Evolutionary conservation across 2,797 vertebrate species (phyloP), one percentile per base, ranked within the genome.

Genomic region (Tinamus major): DNA sequence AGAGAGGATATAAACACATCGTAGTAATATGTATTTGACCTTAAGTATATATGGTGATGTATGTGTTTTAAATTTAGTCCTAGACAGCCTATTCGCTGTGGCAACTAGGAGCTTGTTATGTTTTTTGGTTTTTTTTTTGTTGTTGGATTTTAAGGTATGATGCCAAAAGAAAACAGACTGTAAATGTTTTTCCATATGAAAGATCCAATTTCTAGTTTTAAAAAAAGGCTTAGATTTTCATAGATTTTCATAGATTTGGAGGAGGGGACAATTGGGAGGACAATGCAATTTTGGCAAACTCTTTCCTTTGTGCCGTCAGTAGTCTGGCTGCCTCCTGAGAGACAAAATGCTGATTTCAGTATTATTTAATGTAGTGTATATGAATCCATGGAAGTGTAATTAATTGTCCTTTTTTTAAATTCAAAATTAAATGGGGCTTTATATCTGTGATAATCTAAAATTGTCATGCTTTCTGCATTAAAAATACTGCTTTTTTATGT

Each of bases 401-500:
- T 69, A 68, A 87, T 94, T 96, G 85, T 95, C 81, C 79, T 79
- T 78, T 92, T 82, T 88, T 95, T 86, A 44, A 92, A 94, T 93
- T 67, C 68, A 79, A 58, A 96, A 83, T 87, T 39, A 91, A 95
- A 89, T 83, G 94, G 67, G 86, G 51, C 48, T 93, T 88, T 75
- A 29, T 88, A 85, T 79, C 68, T 95, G 55, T 96, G 86, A 55
- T 94, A 70, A 95, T 91, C 74, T 94, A 39, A 95, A 93, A 68
- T 90, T 93, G 92, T 96, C 64, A 39, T 95, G 89, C 93, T 96
- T 95, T 97, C 90, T 96, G 83, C 95, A 89, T 97, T 94, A 95
- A 96, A 95, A 97, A 31, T 97, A 93, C 89, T 92, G 87, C 91
- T 89, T 94, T 96, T 95, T 96, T 96, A 35, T 98, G 95, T 96